phyloP scores from a whole-genome alignment of 2,888 invertebrate genomes.

The Petrolisthes cinctipes region DNA sequence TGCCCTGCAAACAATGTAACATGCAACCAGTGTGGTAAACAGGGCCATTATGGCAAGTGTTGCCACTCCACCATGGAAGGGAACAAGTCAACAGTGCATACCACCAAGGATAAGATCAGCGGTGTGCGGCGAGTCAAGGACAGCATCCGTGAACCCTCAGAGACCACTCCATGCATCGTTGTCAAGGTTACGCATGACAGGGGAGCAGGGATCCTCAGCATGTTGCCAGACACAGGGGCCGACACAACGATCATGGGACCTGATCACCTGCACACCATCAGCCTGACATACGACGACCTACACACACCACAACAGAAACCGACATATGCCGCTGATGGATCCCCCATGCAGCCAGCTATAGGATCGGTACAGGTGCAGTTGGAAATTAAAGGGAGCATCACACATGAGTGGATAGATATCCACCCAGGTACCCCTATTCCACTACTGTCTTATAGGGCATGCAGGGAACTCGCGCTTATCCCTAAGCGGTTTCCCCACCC shows the following conservation, averaged over 20 bases:
- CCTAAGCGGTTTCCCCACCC: background rate
- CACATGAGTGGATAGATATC: background rate
- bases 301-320: background rate
- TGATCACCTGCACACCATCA: background rate
- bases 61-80: background rate
- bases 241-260: conserved; percentile 9
- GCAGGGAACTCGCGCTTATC: conserved; percentile 3
- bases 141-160: background rate
- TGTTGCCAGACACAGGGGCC: conserved; percentile 12
- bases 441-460: conserved; percentile 8
- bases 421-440: background rate
- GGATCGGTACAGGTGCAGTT: background rate
- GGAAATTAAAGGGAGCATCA: background rate
- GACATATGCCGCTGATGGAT: conserved; percentile 2
- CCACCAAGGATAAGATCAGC: background rate
- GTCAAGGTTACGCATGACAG: background rate
- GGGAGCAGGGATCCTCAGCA: background rate
- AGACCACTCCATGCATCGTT: background rate
- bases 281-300: background rate
- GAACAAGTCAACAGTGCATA: background rate
- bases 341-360: background rate
- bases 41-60: background rate
- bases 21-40: background rate
- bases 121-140: background rate
- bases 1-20: background rate